Conservation (phyloP, 2,113 vertebrate genomes). For the Hassar affinis region DNA sequence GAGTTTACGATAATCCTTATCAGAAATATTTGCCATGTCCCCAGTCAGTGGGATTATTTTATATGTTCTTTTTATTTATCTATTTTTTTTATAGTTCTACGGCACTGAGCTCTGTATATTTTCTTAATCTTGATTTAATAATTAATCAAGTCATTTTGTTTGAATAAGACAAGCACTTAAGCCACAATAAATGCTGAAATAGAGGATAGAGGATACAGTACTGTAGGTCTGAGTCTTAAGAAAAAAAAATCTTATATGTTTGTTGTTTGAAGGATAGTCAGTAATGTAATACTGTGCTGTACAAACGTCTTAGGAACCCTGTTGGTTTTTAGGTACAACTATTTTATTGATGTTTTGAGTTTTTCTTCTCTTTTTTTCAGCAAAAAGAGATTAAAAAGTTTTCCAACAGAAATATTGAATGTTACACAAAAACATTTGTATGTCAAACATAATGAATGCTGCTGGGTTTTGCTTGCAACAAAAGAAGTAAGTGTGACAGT, state of each 20-base stretch:
- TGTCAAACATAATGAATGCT: no score
- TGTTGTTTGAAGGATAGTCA: neutral
- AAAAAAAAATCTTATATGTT: neutral
- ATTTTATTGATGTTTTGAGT: no score
- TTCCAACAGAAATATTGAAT: no score
- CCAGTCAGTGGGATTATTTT: neutral
- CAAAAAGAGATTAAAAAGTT: no score
- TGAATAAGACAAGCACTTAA: neutral
- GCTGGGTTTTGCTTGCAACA: no score
- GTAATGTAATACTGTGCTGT: neutral
- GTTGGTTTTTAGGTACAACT: no score
- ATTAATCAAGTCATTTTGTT: neutral
- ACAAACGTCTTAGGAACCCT: no score
- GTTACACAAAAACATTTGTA: no score
- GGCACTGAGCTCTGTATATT: constrained; percentile 12
- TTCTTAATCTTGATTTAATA: constrained; percentile 8
- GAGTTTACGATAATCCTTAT: neutral
- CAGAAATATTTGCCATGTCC: neutral
- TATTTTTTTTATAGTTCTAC: constrained; percentile 8
- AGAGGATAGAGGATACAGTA: neutral
- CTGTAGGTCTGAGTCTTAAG: neutral
- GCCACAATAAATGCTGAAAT: neutral
- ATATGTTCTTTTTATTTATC: neutral
- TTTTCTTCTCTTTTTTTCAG: no score
- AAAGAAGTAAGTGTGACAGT: no score